These are phyloP conservation scores for Eptatretus burgeri DNA, from an alignment of 2,113 vertebrate genomes.

Conservation along the genomic window DNA sequence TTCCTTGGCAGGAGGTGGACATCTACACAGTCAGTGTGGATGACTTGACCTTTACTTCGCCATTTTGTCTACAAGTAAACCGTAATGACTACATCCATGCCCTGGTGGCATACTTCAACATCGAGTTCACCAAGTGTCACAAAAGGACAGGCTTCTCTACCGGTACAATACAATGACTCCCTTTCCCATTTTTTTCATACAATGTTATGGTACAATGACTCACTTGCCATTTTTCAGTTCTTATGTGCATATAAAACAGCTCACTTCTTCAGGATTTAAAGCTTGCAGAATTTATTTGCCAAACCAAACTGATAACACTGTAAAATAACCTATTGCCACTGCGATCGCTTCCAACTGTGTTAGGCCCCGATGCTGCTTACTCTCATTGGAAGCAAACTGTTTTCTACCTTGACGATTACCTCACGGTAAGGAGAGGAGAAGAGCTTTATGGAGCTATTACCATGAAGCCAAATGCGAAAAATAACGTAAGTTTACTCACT, in stretches of 20 bases:
- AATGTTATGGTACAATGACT: too few species aligned
- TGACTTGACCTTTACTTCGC: constrained; percentile 56
- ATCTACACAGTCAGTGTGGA: constrained; percentile 79
- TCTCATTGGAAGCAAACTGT: constrained; percentile 96
- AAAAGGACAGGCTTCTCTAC: constrained; percentile 94
- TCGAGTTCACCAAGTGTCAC: constrained; percentile 96
- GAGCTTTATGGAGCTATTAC: constrained; percentile 59
- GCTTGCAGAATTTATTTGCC: neutral
- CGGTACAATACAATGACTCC: too few species aligned
- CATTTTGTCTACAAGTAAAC: constrained; percentile 77
- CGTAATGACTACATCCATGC: constrained; percentile 85
- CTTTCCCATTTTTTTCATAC: too few species aligned
- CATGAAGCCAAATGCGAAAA: constrained; percentile 87
- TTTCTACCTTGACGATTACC: constrained; percentile 79
- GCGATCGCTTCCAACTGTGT: constrained; percentile 5
- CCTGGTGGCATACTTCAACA: constrained; percentile 82
- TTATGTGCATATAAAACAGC: neutral
- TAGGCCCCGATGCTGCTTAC: constrained; percentile 64
- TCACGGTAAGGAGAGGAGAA: constrained; percentile 67
- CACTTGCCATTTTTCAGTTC: too few species aligned
- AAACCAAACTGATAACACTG: neutral
- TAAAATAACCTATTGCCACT: neutral
- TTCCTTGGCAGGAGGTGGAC: constrained; percentile 46
- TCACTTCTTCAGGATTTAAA: neutral
- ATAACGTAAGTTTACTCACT: constrained; percentile 31